These are phyloP conservation scores for Agapostemon virescens DNA, from an alignment of 2,888 invertebrate species.

Conservation along the genomic window DNA sequence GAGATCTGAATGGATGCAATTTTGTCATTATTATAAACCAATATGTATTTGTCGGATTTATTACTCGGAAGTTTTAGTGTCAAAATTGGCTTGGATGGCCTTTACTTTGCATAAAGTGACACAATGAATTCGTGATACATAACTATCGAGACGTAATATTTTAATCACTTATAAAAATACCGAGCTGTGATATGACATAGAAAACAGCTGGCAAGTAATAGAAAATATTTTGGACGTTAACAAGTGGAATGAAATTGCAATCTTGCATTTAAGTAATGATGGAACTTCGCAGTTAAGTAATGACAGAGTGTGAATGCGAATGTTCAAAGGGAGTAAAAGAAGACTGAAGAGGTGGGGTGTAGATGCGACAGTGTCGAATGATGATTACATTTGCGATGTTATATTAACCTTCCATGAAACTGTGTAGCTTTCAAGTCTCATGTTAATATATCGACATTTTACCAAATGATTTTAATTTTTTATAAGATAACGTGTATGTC, in stretches of 20 bases:
- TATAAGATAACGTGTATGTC: no score
- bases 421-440: no score
- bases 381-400: conserved; percentile 6
- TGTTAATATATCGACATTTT: no score
- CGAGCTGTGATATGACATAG: background rate
- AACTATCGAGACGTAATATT: background rate
- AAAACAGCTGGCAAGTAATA: background rate
- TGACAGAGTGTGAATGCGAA: background rate
- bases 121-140: background rate
- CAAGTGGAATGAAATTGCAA: conserved; percentile 11
- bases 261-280: background rate
- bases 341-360: background rate
- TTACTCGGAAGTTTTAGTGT: no score
- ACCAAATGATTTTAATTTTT: no score
- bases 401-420: no score
- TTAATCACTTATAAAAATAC: background rate
- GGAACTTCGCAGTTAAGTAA: conserved; percentile 6
- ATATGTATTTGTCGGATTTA: no score
- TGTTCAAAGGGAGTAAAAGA: background rate
- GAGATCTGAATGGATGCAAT: no score
- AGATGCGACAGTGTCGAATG: background rate
- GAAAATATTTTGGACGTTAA: background rate
- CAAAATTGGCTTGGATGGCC: no score
- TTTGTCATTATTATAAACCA: no score
- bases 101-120: background rate